Evolutionary conservation across 2,113 vertebrate species (phyloP).

Genomic region (Gnathonemus longibarbis): DNA sequence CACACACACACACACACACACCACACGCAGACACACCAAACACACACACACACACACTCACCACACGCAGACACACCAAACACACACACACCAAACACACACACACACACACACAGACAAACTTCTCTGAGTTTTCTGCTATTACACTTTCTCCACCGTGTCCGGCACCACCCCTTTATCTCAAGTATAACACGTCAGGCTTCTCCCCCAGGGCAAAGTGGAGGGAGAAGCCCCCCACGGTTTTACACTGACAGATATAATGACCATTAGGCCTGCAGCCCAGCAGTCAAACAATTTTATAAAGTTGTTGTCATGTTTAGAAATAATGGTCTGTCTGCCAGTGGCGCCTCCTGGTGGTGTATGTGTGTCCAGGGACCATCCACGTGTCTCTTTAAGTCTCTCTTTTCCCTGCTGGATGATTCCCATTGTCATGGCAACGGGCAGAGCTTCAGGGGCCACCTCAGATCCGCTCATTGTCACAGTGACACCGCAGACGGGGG

Average conservation of each 20-base stretch:
- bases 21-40: neutral
- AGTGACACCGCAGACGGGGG: neutral
- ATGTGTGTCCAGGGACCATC: neutral
- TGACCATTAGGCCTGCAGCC: neutral
- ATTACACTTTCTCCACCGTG: neutral
- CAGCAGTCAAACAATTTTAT: neutral
- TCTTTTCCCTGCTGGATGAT: neutral
- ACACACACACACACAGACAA: neutral
- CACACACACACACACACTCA: too few relatives aligned
- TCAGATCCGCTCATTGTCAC: conserved; percentile 13
- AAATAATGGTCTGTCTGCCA: neutral
- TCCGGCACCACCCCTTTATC: neutral
- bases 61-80: neutral
- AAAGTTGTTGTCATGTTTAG: neutral
- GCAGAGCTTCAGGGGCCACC: neutral
- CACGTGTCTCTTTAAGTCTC: neutral
- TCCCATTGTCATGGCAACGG: neutral
- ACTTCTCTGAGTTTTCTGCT: neutral
- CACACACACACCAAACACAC: neutral
- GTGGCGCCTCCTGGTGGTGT: neutral
- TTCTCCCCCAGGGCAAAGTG: neutral
- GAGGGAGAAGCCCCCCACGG: neutral
- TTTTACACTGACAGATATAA: neutral
- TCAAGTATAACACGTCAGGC: neutral
- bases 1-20: neutral